phyloP scores from a whole-genome alignment of 2,888 invertebrate species.

The Mesorhabditis belari region DNA sequence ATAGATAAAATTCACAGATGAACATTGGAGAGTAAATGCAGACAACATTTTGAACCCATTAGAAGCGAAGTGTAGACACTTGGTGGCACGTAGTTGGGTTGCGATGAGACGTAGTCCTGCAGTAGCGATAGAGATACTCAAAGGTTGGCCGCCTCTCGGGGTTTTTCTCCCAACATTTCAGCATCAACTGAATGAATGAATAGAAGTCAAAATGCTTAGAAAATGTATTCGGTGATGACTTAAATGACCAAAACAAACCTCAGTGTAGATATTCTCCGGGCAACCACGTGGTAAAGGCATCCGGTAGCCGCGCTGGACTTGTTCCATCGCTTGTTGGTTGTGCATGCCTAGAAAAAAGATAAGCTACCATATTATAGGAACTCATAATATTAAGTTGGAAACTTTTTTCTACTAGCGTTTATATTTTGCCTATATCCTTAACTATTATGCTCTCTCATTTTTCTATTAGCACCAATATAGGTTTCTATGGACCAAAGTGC shows the following conservation, averaged over 20 bases:
- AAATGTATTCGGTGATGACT: not conserved
- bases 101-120: conserved; percentile 90
- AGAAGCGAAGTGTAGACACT: conserved; percentile 16
- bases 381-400: no score
- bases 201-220: no score
- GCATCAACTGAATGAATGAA: conserved; percentile 71
- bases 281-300: conserved; percentile 82
- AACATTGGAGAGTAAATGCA: no score
- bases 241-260: conserved; percentile 9
- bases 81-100: conserved; percentile 73
- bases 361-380: no score
- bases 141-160: conserved; percentile 94
- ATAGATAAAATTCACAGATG: no score
- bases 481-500: no score
- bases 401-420: no score
- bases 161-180: conserved; percentile 83
- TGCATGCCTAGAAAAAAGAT: conserved; percentile 73
- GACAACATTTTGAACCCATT: not conserved
- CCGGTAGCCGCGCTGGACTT: conserved; percentile 88
- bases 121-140: conserved; percentile 82
- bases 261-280: conserved; percentile 84
- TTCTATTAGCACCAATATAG: no score
- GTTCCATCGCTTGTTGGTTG: conserved; percentile 90
- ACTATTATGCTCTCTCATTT: no score
- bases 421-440: no score